These are phyloP conservation scores for Melanocharis versteri DNA, from an alignment of 2,113 vertebrate species.

Conservation along the genomic window DNA sequence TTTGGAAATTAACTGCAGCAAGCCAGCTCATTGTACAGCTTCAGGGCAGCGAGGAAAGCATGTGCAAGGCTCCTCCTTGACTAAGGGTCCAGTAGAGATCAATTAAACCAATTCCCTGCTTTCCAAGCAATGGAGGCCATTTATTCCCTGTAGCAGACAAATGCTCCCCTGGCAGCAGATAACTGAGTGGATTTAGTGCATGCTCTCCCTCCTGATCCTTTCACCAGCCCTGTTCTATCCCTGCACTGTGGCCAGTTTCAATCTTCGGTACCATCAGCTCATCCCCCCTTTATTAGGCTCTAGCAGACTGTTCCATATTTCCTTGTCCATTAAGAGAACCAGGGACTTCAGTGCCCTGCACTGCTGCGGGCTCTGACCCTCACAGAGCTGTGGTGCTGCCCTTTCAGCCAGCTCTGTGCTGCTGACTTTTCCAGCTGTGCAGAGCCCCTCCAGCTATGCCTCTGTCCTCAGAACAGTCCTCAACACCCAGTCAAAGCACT, in stretches of 20 bases:
- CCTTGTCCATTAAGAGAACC: background rate
- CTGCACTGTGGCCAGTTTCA: background rate
- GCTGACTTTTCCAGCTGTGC: background rate
- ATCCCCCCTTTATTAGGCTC: background rate
- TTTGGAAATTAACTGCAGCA: constrained; percentile 23
- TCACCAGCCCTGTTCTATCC: background rate
- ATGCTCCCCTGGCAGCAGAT: background rate
- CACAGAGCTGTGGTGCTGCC: background rate
- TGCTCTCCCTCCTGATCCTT: background rate
- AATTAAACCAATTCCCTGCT: constrained; percentile 31
- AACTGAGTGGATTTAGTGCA: constrained; percentile 22
- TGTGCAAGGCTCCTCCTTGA: constrained; percentile 2
- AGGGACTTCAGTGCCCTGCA: background rate
- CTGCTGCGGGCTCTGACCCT: background rate
- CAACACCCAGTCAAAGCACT: background rate
- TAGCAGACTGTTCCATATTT: background rate
- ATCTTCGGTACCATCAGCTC: background rate
- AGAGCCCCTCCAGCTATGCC: background rate
- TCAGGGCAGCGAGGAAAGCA: constrained; percentile 4
- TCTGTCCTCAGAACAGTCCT: background rate
- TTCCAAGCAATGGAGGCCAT: constrained; percentile 34
- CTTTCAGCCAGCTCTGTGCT: background rate
- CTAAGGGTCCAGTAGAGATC: constrained; percentile 24
- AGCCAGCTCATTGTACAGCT: background rate
- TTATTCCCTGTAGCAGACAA: constrained; percentile 37